These are phyloP conservation scores for Hyles lineata DNA, from an alignment of 2,888 invertebrate species.

Conservation along the genomic window DNA sequence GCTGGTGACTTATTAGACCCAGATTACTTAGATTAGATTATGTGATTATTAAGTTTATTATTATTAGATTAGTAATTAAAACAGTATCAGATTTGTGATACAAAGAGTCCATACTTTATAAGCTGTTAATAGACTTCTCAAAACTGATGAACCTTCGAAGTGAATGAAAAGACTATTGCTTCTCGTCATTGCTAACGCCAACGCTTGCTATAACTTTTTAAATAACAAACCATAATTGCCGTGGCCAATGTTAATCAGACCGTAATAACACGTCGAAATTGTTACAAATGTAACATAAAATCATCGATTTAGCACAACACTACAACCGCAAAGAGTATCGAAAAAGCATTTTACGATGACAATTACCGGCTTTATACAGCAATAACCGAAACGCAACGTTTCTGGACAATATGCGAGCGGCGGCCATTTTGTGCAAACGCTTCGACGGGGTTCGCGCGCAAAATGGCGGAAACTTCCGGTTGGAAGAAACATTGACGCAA, in stretches of 20 bases:
- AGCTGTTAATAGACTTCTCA: no score
- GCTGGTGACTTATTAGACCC: no score
- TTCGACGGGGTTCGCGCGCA: slow-evolving; percentile 64
- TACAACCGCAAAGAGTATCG: slow-evolving; percentile 46
- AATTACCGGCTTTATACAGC: slow-evolving; percentile 71
- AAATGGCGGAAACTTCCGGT: slow-evolving; percentile 69
- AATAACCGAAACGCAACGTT: slow-evolving; percentile 56
- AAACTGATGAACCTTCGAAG: no score
- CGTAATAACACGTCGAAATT: slow-evolving; percentile 47
- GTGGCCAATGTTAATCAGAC: not conserved
- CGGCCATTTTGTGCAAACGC: slow-evolving; percentile 71
- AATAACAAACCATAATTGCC: not conserved
- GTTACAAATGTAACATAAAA: slow-evolving; percentile 48
- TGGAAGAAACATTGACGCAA: slow-evolving; percentile 47
- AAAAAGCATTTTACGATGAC: slow-evolving; percentile 50
- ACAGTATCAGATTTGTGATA: no score
- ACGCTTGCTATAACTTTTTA: not conserved
- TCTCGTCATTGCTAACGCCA: no score
- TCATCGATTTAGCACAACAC: slow-evolving; percentile 33
- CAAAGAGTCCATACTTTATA: no score
- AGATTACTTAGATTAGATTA: no score
- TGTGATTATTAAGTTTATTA: no score
- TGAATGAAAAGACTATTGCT: no score
- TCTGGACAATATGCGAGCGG: slow-evolving; percentile 43
- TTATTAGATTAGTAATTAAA: no score